phyloP scores from a whole-genome alignment of 2,113 vertebrate genomes.

The Puntigrus tetrazona region DNA sequence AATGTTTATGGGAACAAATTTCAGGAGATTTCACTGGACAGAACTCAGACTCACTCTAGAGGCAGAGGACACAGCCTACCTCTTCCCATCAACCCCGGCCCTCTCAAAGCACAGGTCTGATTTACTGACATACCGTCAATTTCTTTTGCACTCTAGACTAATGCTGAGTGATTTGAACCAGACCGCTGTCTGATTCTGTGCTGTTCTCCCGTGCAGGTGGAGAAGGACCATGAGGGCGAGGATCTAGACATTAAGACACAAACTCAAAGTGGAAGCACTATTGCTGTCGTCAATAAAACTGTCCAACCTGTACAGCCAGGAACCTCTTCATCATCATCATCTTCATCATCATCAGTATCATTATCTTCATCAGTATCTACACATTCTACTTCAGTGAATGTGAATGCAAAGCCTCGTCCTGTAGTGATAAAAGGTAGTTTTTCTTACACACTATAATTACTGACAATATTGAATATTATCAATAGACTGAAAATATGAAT shows the following conservation, averaged over 20 bases:
- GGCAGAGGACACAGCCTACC: slow-evolving; percentile 65
- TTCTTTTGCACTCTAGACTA: background rate
- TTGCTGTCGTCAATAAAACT: slow-evolving; percentile 61
- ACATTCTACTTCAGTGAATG: slow-evolving; percentile 51
- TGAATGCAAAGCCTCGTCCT: slow-evolving; percentile 51
- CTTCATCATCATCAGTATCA: slow-evolving; percentile 58
- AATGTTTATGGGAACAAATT: slow-evolving; percentile 48
- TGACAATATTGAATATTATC: background rate
- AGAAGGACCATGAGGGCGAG: slow-evolving; percentile 70
- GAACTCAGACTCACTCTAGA: slow-evolving; percentile 52
- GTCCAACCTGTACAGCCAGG: slow-evolving; percentile 30
- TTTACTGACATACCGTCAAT: background rate
- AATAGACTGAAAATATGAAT: too few species aligned
- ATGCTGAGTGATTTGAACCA: background rate
- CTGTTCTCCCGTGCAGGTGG: slow-evolving; percentile 59
- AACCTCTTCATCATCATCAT: slow-evolving; percentile 58
- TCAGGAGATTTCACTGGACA: slow-evolving; percentile 58
- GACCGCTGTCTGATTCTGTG: background rate
- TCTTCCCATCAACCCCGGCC: slow-evolving; percentile 69
- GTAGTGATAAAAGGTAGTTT: slow-evolving; percentile 65
- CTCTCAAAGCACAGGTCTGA: slow-evolving; percentile 67
- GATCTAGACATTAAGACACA: slow-evolving; percentile 69
- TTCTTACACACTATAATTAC: background rate
- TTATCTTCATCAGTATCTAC: slow-evolving; percentile 48
- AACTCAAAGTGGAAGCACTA: slow-evolving; percentile 58